Evolutionary conservation across 2,113 vertebrate species (phyloP).

Genomic region (Pongo abelii): DNA sequence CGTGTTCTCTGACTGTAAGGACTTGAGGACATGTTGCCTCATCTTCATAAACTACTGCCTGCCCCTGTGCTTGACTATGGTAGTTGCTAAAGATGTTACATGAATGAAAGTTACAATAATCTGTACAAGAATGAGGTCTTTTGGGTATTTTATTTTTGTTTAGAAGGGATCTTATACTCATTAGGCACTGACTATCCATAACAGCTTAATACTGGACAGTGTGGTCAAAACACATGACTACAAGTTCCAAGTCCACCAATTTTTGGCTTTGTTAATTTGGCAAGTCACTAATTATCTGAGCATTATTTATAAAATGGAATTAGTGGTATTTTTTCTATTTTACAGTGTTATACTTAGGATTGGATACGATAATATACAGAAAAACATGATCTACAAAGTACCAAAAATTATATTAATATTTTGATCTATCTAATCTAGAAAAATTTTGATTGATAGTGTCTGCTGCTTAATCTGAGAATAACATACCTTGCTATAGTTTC

Average conservation of each 20-base stretch:
- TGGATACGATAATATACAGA: background rate
- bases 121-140: background rate
- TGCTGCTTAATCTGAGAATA: constrained; percentile 38
- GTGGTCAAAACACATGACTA: background rate
- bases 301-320: background rate
- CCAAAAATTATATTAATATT: background rate
- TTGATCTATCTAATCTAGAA: background rate
- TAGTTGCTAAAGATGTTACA: background rate
- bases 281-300: background rate
- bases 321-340: background rate
- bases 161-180: background rate
- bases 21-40: background rate
- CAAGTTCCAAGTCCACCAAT: background rate
- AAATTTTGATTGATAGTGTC: background rate
- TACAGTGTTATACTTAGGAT: background rate
- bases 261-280: background rate
- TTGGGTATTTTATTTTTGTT: background rate
- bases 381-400: constrained; percentile 16
- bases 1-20: background rate
- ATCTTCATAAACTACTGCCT: background rate
- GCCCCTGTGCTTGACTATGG: background rate
- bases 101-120: constrained; percentile 6
- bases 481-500: background rate
- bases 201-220: background rate
- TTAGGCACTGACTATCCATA: background rate